Percentiles rank a stretch among this genome's conserved stretches.
Conservation (phyloP, 2,113 vertebrate species). For the Centropus unirufus region DNA sequence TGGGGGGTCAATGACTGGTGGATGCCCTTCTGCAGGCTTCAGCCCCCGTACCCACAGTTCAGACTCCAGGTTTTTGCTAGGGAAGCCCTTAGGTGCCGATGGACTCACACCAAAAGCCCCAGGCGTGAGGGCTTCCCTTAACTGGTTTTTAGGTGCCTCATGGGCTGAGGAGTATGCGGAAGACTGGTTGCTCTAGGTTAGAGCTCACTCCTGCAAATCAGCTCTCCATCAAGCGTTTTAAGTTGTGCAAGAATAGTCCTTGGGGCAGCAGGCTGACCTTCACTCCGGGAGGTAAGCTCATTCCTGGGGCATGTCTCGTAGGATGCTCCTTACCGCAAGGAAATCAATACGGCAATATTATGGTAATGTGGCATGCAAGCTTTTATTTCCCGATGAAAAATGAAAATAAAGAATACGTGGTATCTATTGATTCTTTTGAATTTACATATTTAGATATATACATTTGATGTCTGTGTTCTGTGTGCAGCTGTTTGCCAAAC, state of each 20-base stretch:
- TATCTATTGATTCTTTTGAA: slow-evolving; percentile 32
- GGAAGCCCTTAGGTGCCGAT: not conserved
- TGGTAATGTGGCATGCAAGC: not conserved
- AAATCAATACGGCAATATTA: not conserved
- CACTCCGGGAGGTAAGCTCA: not conserved
- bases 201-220: not conserved
- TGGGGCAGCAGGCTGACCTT: slow-evolving; percentile 24
- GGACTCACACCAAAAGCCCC: not conserved
- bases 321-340: not conserved
- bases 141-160: not conserved
- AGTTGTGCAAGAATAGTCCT: not conserved
- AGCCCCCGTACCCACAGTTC: accelerated
- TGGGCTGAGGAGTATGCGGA: not conserved
- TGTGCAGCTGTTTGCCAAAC: slow-evolving; percentile 40
- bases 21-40: not conserved
- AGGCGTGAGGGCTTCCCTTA: accelerated
- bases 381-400: slow-evolving; percentile 16
- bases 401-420: not conserved
- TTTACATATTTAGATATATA: slow-evolving; percentile 15
- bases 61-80: not conserved
- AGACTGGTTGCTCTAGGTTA: not conserved
- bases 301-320: not conserved
- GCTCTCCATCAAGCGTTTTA: not conserved
- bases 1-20: not conserved
- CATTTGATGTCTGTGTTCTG: slow-evolving; percentile 14